phyloP scores from a whole-genome alignment of 2,888 invertebrate species.

The Lamproptera curius region DNA sequence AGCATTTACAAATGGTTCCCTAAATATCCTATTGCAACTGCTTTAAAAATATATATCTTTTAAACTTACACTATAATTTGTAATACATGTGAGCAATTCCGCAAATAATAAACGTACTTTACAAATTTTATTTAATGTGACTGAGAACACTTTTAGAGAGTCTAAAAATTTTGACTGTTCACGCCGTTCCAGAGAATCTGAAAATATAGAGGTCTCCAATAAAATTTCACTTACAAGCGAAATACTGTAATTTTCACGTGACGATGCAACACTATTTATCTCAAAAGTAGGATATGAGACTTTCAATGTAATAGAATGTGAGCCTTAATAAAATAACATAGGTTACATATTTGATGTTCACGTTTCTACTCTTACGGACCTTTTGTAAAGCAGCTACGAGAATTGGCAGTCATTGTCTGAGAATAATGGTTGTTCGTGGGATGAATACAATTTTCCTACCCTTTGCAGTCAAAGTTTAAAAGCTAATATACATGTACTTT shows the following conservation, averaged over 20 bases:
- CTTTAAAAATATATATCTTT: too few species aligned
- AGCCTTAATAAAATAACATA: conserved; percentile 15
- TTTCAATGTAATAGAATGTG: conserved; percentile 14
- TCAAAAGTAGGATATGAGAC: conserved; percentile 31
- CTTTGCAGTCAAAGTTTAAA: conserved; percentile 17
- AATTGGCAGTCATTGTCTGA: conserved; percentile 77
- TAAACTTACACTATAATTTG: too few species aligned
- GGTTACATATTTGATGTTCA: conserved; percentile 28
- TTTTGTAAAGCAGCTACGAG: conserved; percentile 42
- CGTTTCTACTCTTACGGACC: neutral
- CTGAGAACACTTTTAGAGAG: too few species aligned
- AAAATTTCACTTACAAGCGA: conserved; percentile 75
- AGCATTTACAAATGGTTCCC: too few species aligned
- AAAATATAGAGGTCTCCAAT: conserved; percentile 62
- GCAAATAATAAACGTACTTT: too few species aligned
- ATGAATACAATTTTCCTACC: conserved; percentile 40
- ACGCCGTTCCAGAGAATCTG: conserved; percentile 27
- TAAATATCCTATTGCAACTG: too few species aligned
- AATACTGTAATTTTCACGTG: conserved; percentile 72
- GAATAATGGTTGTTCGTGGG: conserved; percentile 74
- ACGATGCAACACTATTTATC: conserved; percentile 37
- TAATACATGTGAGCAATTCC: too few species aligned
- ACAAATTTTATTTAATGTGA: too few species aligned
- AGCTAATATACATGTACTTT: too few species aligned
- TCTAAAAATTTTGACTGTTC: conserved; percentile 8